These are phyloP conservation scores for Dendrolimus punctatus DNA, from an alignment of 1,140 invertebrate species.

Conservation along the genomic window DNA sequence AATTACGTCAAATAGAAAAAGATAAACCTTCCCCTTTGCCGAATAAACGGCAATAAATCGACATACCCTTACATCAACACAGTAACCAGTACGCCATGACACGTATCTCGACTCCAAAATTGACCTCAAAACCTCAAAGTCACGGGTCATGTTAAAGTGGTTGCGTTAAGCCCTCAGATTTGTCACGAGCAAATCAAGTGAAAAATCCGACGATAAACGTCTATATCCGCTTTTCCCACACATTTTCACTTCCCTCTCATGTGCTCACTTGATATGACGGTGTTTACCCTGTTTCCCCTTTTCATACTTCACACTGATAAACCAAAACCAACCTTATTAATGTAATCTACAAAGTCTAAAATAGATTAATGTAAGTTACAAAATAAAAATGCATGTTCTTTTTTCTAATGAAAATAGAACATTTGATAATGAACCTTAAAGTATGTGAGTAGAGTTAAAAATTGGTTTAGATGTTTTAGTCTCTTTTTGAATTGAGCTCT, in stretches of 20 bases:
- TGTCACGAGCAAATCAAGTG: constrained; percentile 64
- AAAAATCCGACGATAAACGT: constrained; percentile 67
- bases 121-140: constrained; percentile 2
- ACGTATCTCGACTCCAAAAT: constrained; percentile 10
- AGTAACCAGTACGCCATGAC: constrained; percentile 33
- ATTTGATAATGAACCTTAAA: constrained; percentile 8
- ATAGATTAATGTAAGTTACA: constrained; percentile 4
- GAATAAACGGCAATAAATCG: constrained; percentile 57
- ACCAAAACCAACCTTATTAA: constrained; percentile 17
- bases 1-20: constrained; percentile 51
- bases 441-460: constrained; percentile 7
- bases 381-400: constrained; percentile 43
- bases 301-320: constrained; percentile 5
- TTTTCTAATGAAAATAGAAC: constrained; percentile 35
- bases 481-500: constrained; percentile 29
- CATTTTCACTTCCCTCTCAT: constrained; percentile 67
- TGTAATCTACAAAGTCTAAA: constrained; percentile 5
- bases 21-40: constrained; percentile 48
- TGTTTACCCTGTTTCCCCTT: constrained; percentile 64
- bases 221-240: constrained; percentile 70
- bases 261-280: constrained; percentile 67
- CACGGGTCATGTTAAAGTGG: constrained; percentile 27
- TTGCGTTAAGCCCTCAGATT: constrained; percentile 55
- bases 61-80: constrained; percentile 54
- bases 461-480: constrained; percentile 8